Conservation (phyloP, 2,888 invertebrate genomes). For the Drosophila picticornis region DNA sequence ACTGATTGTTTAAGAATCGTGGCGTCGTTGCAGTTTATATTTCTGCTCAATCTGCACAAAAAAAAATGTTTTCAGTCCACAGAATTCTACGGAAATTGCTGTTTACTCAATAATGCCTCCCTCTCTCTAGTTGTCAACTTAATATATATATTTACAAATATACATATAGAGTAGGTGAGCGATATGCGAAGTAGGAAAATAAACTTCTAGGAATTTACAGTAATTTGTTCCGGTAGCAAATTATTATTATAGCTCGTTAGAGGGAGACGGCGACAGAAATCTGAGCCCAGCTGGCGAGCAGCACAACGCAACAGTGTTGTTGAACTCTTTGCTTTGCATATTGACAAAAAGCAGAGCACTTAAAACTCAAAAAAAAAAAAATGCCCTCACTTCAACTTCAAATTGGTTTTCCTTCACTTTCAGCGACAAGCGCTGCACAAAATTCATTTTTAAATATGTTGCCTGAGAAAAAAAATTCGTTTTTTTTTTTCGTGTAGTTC, state of each 20-base stretch:
- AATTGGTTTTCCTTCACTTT: conserved; percentile 23
- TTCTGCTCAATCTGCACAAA: conserved; percentile 69
- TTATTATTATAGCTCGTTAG: conserved; percentile 26
- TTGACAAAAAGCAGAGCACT: conserved; percentile 37
- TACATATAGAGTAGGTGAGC: background rate
- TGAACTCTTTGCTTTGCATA: conserved; percentile 58
- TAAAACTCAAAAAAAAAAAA: conserved; percentile 9
- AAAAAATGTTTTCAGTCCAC: conserved; percentile 46
- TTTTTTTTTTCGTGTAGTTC: conserved; percentile 9
- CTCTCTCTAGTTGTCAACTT: conserved; percentile 35
- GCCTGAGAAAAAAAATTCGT: conserved; percentile 22
- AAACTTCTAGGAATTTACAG: conserved; percentile 64
- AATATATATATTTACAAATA: conserved; percentile 19
- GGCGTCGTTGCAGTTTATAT: conserved; percentile 74
- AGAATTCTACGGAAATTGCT: conserved; percentile 64
- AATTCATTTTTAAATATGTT: conserved; percentile 50
- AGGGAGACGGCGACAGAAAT: conserved; percentile 24
- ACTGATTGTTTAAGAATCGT: conserved; percentile 73
- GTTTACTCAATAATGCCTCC: conserved; percentile 45
- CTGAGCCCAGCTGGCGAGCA: conserved; percentile 17
- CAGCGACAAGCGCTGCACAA: conserved; percentile 3
- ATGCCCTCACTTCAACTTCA: conserved; percentile 30
- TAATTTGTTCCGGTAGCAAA: conserved; percentile 74
- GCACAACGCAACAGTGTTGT: conserved; percentile 43
- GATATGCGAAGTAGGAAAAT: conserved; percentile 23